Evolutionary conservation across 2,888 invertebrate species (phyloP).

Genomic region (Chymomyza amoena): DNA sequence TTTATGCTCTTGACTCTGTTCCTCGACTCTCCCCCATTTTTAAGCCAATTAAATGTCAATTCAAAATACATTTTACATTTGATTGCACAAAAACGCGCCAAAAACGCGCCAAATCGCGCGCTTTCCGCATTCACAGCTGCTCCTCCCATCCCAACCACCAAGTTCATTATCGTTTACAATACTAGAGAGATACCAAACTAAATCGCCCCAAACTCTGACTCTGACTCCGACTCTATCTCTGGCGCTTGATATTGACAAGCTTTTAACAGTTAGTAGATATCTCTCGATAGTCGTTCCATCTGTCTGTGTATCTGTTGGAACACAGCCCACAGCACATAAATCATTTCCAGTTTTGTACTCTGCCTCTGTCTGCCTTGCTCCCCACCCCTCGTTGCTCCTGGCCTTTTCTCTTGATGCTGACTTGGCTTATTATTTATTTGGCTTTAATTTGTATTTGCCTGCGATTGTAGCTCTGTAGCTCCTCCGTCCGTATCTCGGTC

Average conservation of each 20-base stretch:
- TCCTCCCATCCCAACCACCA: constrained; percentile 20
- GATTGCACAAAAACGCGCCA: constrained; percentile 62
- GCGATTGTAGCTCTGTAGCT: background rate
- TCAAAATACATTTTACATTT: constrained; percentile 61
- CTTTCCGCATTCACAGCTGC: constrained; percentile 14
- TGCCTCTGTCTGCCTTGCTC: background rate
- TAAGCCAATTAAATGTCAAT: constrained; percentile 63
- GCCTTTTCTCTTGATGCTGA: background rate
- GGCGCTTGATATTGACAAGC: constrained; percentile 61
- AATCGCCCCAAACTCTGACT: constrained; percentile 37
- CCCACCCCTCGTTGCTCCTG: background rate
- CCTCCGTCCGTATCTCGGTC: background rate
- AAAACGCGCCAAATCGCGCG: constrained; percentile 31
- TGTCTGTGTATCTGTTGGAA: background rate
- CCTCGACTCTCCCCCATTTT: constrained; percentile 5
- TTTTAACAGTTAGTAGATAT: constrained; percentile 14
- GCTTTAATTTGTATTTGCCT: constrained; percentile 31
- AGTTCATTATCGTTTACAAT: constrained; percentile 61
- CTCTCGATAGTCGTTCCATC: background rate
- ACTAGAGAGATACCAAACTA: background rate
- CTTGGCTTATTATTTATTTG: constrained; percentile 39
- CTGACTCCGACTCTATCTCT: too few relatives aligned
- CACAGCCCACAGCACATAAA: constrained; percentile 47
- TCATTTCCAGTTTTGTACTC: constrained; percentile 59
- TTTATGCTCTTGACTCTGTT: background rate